Evolutionary conservation across 2,888 invertebrate species (phyloP), one percentile per base, ranked within the genome.

Genomic region (Salpingus planirostris): DNA sequence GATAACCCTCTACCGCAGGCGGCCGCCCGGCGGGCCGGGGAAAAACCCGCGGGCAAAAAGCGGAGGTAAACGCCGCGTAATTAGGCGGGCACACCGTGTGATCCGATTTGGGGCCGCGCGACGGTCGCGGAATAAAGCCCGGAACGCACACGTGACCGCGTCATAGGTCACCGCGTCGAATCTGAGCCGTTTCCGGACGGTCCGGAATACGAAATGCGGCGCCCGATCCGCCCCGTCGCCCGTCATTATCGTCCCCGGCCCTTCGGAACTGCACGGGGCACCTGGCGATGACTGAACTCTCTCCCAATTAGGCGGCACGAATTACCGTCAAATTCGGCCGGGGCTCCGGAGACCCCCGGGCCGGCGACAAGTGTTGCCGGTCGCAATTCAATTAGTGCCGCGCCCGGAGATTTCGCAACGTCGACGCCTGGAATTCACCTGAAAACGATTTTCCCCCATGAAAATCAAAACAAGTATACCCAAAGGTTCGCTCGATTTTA

Each of bases 91-190:
- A 38, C 43, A 46, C 50, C 47, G 47, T 49, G 47, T 52, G 55
- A 56, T 56, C 54, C 50, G 53, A 52, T 55, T 54, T 53, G 39
- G 43, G 46, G 48, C 46, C 50, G 46, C 49, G 44, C 49, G 44
- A 49, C 51, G 44, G 36, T 28, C 40, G 42, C 40, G 38, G 51
- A 52, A 52, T 52, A 52, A 52, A 53, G 50, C 49, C 36, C 29
- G 40, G 24, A 32, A 48, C 42, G 35, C 18, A 23, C 23, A 11
- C 55, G 54, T 55, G 56, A 55, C 52, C 41, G 43, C 37, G 50
- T 53, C 54, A 55, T 54, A 54, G 56, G 56, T 56, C 56, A 56
- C 54, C 50, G 54, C 50, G 43, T 55, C 50, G 49, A 47, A 50
- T 48, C 50, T 50, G 47, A 32, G 36, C 47, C 26, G 36, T 45